phyloP scores from a whole-genome alignment of 2,113 vertebrate genomes.

The Tupaia tana region DNA sequence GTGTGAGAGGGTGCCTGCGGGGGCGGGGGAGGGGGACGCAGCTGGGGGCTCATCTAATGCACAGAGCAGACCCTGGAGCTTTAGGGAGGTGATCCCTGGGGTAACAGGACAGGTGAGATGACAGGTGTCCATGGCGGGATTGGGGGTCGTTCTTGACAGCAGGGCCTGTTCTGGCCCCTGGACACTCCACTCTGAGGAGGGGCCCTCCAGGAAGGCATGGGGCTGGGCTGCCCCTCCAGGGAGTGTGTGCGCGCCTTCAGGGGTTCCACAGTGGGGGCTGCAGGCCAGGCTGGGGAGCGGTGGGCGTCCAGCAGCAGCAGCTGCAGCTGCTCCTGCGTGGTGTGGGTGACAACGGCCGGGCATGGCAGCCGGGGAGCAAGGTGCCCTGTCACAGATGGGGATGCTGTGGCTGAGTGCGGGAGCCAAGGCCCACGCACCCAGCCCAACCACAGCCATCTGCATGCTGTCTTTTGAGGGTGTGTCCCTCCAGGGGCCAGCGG shows the following conservation, averaged over 20 bases:
- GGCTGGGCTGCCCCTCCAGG: no score
- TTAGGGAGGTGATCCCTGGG: not conserved
- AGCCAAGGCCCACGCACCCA: not conserved
- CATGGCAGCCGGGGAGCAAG: not conserved
- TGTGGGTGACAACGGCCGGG: no score
- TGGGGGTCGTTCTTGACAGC: not conserved
- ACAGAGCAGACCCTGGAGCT: not conserved
- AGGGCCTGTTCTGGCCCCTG: not conserved
- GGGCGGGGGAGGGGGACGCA: not conserved
- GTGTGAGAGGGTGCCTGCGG: accelerated
- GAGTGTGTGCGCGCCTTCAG: no score
- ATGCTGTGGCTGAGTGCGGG: not conserved
- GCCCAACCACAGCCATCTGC: not conserved
- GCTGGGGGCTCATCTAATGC: not conserved
- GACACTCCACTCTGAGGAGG: not conserved
- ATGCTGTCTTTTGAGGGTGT: no score
- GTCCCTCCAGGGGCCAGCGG: not conserved
- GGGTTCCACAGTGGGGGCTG: no score
- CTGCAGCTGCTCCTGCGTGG: not conserved
- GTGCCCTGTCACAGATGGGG: no score
- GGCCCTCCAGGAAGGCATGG: accelerated
- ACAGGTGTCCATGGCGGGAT: no score
- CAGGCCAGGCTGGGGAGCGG: not conserved
- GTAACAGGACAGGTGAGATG: no score
- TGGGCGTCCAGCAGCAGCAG: not conserved